Evolutionary conservation across 1,140 invertebrate species (phyloP), one percentile per base, ranked within the genome.

Genomic region (Papilio helenus): DNA sequence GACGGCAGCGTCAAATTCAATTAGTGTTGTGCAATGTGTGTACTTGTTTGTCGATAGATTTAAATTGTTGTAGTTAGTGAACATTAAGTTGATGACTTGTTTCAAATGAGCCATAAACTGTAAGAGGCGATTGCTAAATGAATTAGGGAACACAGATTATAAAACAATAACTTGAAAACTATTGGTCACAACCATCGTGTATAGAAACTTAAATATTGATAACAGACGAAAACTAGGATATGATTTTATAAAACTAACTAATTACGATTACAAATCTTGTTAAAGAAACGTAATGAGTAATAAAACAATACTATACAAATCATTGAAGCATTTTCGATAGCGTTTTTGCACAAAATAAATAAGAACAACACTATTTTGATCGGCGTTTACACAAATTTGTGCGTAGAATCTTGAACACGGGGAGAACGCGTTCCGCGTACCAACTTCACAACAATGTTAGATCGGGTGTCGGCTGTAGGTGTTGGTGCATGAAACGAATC

Each of bases 1-100:
- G 58, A 77, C 65, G 14, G 76, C 10, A 55, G n/a, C 34, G 76
- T 65, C 55, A 77, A 61, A 77, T 77, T 65, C 58, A 65, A 77
- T 77, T 77, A 77, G 76, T 77, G 76, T 42, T 65, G 76, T 42
- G 76, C 58, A 23, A 39, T 26, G 20, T 23, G 1, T 18, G 18
- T 61, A 23, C 23, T 26, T 8, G 61, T 29, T 29, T 34, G 16
- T 68, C 61, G 61, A 68, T 68, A 68, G 26, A 29, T 68, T 29
- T 29, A 68, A 68, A 26, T 61, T 29, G 20, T 68, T 65, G 7
- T 58, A 12, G 26, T 29, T 68, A 68, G 61, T 16, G 23, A 16
- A 16, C 4, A 29, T 68, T 34, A 16, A 29, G 29, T 68, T 68
- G 61, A 65, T 9, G 23, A 29, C 14, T 29, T 14, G 23, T 68